Base-by-base conservation (phyloP, 2,113 vertebrate genomes). In the Callionymus lyra region DNA sequence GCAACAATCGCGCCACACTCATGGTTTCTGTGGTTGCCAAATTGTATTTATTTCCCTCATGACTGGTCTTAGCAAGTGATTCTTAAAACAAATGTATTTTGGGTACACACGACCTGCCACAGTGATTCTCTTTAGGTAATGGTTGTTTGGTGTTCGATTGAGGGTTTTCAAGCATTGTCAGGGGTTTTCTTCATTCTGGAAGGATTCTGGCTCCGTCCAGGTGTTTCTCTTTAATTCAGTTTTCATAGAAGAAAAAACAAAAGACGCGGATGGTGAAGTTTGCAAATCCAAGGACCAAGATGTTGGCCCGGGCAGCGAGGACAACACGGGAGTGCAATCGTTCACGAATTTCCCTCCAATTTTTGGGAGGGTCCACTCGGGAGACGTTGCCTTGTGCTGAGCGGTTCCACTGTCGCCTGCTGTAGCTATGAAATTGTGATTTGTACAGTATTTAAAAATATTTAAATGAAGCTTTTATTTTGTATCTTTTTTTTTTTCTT, bases 361-460 rank as follows among this genome's bases (percentile, higher is more conserved):
- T 54, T 54, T 63, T 53, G 34, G 49, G 51, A 55, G 44, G 31
- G n/a, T n/a, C n/a, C n/a, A n/a, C n/a, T n/a, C n/a, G n/a, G n/a
- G n/a, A n/a, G n/a, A n/a, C 40, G 59, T 50, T 36, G 56, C 52
- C 38, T 65, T 56, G 51, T 58, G 34, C 47, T 43, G 21, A 66
- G 66, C 62, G 52, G 49, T 53, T 53, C 45, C n/a, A 44, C 55
- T 58, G 61, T 59, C 63, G 63, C 65, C 70, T 66, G 74, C 67
- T 59, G 63, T 63, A 70, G 69, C 68, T 54, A 53, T 69, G 65
- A 80, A 59, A 68, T 64, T 50, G 63, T 81, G 59, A 58, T 65
- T 59, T 81, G 81, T 82, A 84, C 75, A 82, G 81, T 85, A 85
- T 85, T 86, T 85, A 85, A 86, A 85, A 86, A 72, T 64, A 81